Conservation (phyloP, 2,113 vertebrate genomes). For the Odontophorus gujanensis region DNA sequence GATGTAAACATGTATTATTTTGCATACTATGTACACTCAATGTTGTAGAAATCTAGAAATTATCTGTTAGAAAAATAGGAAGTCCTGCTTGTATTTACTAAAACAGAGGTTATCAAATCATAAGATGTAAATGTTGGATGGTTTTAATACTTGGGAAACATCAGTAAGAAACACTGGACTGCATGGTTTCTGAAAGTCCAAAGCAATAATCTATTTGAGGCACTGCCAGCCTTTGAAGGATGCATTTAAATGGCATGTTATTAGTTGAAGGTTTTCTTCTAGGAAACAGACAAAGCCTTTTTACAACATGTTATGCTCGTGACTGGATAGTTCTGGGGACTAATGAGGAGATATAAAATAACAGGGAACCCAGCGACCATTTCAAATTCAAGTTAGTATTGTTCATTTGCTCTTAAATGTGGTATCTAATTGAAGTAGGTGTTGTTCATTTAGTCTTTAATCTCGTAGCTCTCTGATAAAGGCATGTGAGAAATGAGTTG, state of each 20-base stretch:
- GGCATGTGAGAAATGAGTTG: neutral
- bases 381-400: constrained; percentile 1
- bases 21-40: neutral
- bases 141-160: neutral
- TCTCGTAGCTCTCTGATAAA: constrained; percentile 16
- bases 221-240: neutral
- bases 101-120: neutral
- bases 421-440: neutral
- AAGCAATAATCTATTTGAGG: neutral
- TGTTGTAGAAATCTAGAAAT: neutral
- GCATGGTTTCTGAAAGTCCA: neutral
- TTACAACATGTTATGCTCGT: neutral
- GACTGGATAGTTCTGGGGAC: neutral
- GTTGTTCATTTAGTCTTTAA: constrained; percentile 7
- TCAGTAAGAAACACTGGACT: neutral
- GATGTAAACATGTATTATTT: neutral
- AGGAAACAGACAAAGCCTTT: neutral
- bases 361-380: neutral
- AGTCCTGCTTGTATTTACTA: neutral
- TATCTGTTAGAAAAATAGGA: neutral
- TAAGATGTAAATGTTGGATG: neutral
- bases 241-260: neutral
- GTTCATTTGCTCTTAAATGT: constrained; percentile 16
- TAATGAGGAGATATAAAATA: neutral
- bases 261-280: neutral